phyloP scores from a whole-genome alignment of 2,888 invertebrate species.

The Lepas anatifera region DNA sequence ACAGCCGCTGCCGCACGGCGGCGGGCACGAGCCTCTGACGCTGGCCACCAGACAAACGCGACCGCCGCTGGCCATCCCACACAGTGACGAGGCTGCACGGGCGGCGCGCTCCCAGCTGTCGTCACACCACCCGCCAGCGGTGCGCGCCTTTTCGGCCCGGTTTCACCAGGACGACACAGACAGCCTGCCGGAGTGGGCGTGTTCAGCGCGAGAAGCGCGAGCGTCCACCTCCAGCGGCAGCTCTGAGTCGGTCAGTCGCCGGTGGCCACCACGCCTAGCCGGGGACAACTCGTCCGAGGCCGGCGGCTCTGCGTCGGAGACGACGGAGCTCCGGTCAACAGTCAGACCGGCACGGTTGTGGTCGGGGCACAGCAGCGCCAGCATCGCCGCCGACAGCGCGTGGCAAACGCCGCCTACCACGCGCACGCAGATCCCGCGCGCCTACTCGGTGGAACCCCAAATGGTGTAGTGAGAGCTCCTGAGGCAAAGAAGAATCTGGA shows the following conservation, averaged over 20 bases:
- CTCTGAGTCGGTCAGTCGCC: not conserved
- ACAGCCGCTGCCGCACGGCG: not conserved
- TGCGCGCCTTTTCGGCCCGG: too few relatives aligned
- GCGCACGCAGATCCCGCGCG: not conserved
- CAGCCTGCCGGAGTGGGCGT: too few relatives aligned
- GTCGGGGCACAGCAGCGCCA: not conserved
- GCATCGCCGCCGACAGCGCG: not conserved
- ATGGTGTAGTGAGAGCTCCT: not conserved
- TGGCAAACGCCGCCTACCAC: not conserved
- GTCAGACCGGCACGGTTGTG: not conserved
- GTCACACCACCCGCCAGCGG: too few relatives aligned
- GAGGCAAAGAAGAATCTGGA: too few relatives aligned
- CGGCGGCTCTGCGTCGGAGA: not conserved
- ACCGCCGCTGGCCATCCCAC: not conserved
- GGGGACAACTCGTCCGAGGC: not conserved
- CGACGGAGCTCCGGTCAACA: not conserved
- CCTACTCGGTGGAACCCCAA: not conserved
- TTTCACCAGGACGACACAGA: too few relatives aligned
- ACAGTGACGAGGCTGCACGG: not conserved
- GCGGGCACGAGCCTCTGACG: not conserved
- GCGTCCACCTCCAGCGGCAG: too few relatives aligned
- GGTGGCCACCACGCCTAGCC: not conserved
- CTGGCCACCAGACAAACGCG: not conserved
- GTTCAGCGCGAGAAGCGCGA: too few relatives aligned
- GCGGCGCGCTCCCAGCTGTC: not conserved